Evolutionary conservation across 2,888 invertebrate genomes (phyloP).

Genomic region (Graphium colonna): DNA sequence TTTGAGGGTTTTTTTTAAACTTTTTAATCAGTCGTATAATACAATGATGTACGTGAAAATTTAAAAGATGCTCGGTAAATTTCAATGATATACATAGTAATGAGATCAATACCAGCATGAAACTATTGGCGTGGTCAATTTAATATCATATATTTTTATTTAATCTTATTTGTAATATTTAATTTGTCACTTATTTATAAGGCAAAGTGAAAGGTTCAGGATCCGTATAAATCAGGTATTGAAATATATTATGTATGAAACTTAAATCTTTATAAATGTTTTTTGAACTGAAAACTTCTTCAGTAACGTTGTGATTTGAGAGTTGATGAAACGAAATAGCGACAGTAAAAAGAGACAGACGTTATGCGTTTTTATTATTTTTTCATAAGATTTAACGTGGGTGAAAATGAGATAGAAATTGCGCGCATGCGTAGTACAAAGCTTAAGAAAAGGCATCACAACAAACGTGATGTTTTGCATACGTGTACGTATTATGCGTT

Average conservation of each 20-base stretch:
- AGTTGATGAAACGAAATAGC: too few relatives aligned
- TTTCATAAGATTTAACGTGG: too few relatives aligned
- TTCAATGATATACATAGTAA: conserved; percentile 29
- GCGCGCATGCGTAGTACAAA: too few relatives aligned
- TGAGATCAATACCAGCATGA: conserved; percentile 58
- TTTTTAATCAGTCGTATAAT: too few relatives aligned
- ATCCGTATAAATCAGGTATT: not conserved
- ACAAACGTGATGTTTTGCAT: too few relatives aligned
- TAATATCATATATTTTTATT: not conserved
- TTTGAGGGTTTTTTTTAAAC: too few relatives aligned
- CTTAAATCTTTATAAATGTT: not conserved
- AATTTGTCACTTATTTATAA: not conserved
- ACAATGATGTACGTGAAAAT: too few relatives aligned
- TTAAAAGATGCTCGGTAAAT: not conserved
- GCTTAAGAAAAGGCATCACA: too few relatives aligned
- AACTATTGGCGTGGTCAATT: conserved; percentile 28
- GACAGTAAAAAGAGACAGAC: not conserved
- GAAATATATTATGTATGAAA: not conserved
- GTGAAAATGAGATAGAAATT: too few relatives aligned
- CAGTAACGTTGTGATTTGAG: too few relatives aligned
- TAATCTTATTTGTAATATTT: not conserved
- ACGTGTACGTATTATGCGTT: too few relatives aligned
- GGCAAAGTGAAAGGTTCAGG: not conserved
- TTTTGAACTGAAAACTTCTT: too few relatives aligned
- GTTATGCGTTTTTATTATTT: not conserved